Conservation (phyloP, 2,888 invertebrate species). For the Ceriagrion tenellum region DNA sequence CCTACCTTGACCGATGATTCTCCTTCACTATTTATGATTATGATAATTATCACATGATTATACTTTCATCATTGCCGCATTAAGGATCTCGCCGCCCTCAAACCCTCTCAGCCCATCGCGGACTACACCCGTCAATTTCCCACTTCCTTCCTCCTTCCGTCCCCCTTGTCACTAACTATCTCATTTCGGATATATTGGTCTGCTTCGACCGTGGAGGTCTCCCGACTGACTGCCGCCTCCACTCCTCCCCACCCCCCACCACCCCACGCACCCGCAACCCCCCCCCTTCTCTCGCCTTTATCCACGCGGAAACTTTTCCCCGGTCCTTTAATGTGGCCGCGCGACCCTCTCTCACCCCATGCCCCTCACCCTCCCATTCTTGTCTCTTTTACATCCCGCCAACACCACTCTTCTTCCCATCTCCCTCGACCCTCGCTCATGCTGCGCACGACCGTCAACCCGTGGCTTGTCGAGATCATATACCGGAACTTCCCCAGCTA, state of each 20-base stretch:
- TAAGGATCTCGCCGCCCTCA: background rate
- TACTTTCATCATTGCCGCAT: background rate
- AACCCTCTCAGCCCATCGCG: conserved; percentile 38
- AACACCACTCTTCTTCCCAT: background rate
- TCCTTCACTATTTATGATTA: no score
- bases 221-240: conserved; percentile 2
- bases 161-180: background rate
- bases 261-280: no score
- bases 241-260: background rate
- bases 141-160: background rate
- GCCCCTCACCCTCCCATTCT: conserved; percentile 56
- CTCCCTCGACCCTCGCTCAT: background rate
- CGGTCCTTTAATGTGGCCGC: conserved; percentile 34
- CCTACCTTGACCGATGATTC: no score
- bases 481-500: background rate
- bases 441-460: conserved; percentile 8
- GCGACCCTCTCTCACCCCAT: conserved; percentile 43
- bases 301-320: conserved; percentile 21
- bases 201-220: background rate
- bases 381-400: conserved; percentile 67
- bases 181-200: conserved; percentile 21
- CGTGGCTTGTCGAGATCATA: background rate
- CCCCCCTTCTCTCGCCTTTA: background rate
- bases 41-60: no score
- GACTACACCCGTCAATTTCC: conserved; percentile 33